Base-by-base conservation (phyloP, 2,797 vertebrate genomes). In the Arnoldichthys spilopterus region DNA sequence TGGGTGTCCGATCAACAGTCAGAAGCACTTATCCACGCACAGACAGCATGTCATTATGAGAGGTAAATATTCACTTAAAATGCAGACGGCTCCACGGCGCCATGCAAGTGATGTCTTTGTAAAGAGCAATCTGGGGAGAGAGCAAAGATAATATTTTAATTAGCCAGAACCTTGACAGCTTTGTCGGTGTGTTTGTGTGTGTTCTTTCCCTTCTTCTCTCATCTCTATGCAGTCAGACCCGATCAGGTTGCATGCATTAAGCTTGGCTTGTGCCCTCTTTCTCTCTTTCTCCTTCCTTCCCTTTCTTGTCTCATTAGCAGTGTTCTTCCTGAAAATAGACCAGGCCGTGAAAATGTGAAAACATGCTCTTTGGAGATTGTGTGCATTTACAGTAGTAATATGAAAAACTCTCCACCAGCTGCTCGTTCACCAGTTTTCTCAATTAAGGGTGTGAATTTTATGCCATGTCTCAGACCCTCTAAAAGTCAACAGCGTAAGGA, bases 31-130 rank as follows among this genome's bases (percentile, higher is more conserved):
- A 89, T 88, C 89, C 86, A 83, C 74, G 37, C 80, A 6, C 76
- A 90, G 90, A 91, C 89, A 90, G 90, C 87, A 86, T 90, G 88
- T 92, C 91, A 93, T 93, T 93, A 91, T 85, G 81, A 88, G 86
- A 90, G 89, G 90, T 91, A 92, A 93, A 93, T 90, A 91, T 91
- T 91, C 91, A 88, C 89, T 92, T 92, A 91, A 91, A 89, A 87
- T 83, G 80, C 86, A 89, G 87, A 78, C 76, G 86, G 87, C 85
- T 89, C 85, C 91, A 89, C 88, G 85, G 87, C 85, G 88, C 89
- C 91, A 88, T 86, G 90, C 88, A 90, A 88, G 87, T 88, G 78
- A 80, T 80, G 89, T 89, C 86, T 90, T 72, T 84, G 85, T 85
- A 86, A 89, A 86, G 83, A 90, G 87, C 81, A 87, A 91, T 91